Evolutionary conservation across 2,797 vertebrate species (phyloP).

Genomic region (Cirrhinus mrigala): DNA sequence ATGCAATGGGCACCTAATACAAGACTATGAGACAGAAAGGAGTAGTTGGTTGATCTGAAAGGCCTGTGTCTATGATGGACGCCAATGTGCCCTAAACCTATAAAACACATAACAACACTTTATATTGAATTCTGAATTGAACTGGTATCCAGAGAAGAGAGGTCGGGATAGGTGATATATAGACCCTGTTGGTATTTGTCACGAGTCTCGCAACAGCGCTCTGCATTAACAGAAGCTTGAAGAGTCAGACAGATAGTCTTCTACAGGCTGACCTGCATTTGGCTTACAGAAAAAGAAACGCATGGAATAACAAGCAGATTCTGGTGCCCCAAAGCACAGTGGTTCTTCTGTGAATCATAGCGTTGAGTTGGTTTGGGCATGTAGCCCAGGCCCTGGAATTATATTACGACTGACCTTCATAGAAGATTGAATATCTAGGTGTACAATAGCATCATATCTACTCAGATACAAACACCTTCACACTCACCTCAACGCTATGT

Average conservation of each 20-base stretch:
- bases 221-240: conserved; percentile 15
- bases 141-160: not conserved
- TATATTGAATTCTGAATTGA: conserved; percentile 24
- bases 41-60: not conserved
- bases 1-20: not conserved
- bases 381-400: not conserved
- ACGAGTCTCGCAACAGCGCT: not conserved
- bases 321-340: not conserved
- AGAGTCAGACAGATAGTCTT: conserved; percentile 1
- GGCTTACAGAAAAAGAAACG: not conserved
- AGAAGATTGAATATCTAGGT: conserved; percentile 15
- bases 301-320: not conserved
- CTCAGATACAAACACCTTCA: not conserved
- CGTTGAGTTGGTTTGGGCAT: conserved; percentile 15
- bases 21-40: not conserved
- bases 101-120: conserved; percentile 4
- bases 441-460: conserved; percentile 7
- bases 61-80: not conserved
- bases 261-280: not conserved
- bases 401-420: conserved; percentile 12
- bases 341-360: conserved; percentile 4
- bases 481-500: not conserved
- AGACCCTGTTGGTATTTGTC: conserved; percentile 5
- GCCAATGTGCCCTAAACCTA: not conserved
- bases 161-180: not conserved